Base-by-base conservation (phyloP, 2,797 vertebrate genomes). In the Sphenopsis melanotis region DNA sequence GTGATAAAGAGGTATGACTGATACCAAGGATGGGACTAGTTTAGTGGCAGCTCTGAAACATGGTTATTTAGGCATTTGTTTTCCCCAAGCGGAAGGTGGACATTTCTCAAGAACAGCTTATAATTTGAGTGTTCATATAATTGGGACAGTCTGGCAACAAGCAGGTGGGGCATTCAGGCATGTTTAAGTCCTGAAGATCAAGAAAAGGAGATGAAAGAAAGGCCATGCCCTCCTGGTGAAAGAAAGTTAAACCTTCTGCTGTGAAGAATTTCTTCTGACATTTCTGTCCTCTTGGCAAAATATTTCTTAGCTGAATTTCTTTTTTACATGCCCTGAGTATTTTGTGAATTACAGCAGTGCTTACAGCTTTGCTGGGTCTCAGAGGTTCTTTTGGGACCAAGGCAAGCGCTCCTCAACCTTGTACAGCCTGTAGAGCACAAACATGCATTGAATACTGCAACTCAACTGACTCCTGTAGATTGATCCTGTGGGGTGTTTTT, bases 331-430 rank as follows among this genome's bases (percentile, higher is more conserved):
- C 30, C 12, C 42, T n/a, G 71, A 82, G 16, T 11, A 46, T 82
- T 81, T 63, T 66, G 19, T 87, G 50, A 36, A 72, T 88, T 86
- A 59, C 37, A 70, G 65, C 59, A 66, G 15, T 56, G 47, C 41
- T 90, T 84, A 57, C 81, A 93, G 24, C 36, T 83, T 74, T 84
- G 8, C 44, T 80, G 87, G 52, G 41, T n/a, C n/a, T 90, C 66
- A 26, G 74, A 84, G 46, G 16, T 22, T 70, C 39, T 82, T 93
- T 66, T 59, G 60, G 29, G 29, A 19, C 44, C 36, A 22, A 34
- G 37, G 39, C 39, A 3, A 93, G 10, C 10, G 1, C n/a, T 32
- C 44, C 21, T 9, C 47, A 44, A 42, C 0, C 0, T 27, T 55
- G 46, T 32, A 50, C 11, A 15, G 12, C 26, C 29, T 39, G 22